Evolutionary conservation across 2,797 vertebrate species (phyloP), one percentile per base, ranked within the genome.

Genomic region (Sebastes itinus): DNA sequence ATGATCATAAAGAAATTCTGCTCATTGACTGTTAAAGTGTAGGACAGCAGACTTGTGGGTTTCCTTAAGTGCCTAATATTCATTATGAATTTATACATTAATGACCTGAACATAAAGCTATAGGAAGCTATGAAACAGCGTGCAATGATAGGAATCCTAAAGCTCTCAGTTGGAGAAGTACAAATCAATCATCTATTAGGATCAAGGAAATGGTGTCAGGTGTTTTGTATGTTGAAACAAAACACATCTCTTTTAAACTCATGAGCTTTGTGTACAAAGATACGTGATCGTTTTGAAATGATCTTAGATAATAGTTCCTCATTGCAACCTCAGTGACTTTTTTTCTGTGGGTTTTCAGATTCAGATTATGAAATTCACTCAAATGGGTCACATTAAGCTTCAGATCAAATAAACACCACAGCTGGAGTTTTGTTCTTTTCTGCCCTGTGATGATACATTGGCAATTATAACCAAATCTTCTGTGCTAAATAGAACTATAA

Each of bases 1-100:
- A 10, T 55, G 2, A 73, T 71, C 23, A 23, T 27, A 54, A 69
- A 76, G n/a, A 71, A 32, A 63, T 22, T 20, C 20, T 30, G 22
- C 25, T 74, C 20, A 32, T 54, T 35, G 33, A 23, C 71, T 3
- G 10, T 28, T 9, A 30, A 63, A 62, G 42, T 49, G 54, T 14
- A 52, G 59, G 46, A 11, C n/a, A 68, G 25, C 22, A 22, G n/a
- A 65, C 23, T 5, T 33, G 61, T 52, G 33, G 59, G 60, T 27
- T 67, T 78, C 77, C 14, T 65, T 66, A 46, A 56, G 60, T 74
- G 13, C 59, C 67, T 68, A 33, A 78, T 46, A 74, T 70, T 75
- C 66, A 75, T 81, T 68, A 61, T 72, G 62, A 80, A 82, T 82
- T 66, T 30, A 82, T 80, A 72, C 32, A 7, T 59, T 65, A 65